Evolutionary conservation across 2,113 vertebrate species (phyloP).

Genomic region (Pygoscelis adeliae): DNA sequence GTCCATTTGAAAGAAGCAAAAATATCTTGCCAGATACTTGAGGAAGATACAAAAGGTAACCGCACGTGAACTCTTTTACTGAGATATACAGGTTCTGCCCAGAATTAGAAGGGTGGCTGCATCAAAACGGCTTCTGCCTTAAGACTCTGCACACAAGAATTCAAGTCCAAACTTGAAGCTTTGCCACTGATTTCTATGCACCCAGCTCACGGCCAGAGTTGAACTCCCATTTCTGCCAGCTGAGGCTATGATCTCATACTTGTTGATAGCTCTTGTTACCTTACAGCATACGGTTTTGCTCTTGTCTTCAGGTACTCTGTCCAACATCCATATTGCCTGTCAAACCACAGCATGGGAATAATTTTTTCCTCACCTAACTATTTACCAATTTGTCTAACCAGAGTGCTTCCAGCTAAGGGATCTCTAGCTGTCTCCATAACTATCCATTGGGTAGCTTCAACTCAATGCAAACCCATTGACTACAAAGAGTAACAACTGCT

Average conservation of each 20-base stretch:
- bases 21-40: not conserved
- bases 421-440: not conserved
- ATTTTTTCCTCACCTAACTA: not conserved
- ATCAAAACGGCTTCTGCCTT: not conserved
- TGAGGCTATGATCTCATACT: not conserved
- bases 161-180: not conserved
- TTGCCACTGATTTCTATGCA: not conserved
- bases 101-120: not conserved
- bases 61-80: fast-evolving
- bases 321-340: not conserved
- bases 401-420: not conserved
- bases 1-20: not conserved
- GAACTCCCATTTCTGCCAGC: not conserved
- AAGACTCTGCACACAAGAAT: not conserved
- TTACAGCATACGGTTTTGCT: not conserved
- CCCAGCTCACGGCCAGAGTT: not conserved
- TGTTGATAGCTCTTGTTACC: not conserved
- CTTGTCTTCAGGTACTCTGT: not conserved
- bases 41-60: not conserved
- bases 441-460: not conserved
- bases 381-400: not conserved
- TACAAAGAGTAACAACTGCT: not conserved
- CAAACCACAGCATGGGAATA: not conserved
- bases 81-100: not conserved
- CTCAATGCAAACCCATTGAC: not conserved